These are phyloP conservation scores for Cossypha niveicapilla DNA, from an alignment of 2,797 vertebrate genomes.

Conservation along the genomic window DNA sequence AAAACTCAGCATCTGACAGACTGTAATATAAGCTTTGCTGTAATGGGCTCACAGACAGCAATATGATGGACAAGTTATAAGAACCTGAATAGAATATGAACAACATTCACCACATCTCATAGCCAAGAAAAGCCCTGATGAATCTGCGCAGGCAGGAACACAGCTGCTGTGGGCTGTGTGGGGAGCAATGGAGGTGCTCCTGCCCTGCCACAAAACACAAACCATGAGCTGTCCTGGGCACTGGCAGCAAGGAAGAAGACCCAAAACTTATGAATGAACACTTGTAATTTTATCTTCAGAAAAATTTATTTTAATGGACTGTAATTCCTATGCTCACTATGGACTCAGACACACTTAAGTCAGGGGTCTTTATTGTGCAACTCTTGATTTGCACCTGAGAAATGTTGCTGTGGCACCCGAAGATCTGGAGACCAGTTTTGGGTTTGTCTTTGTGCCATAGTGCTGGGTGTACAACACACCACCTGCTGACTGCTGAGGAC, in stretches of 20 bases:
- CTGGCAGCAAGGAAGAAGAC: neutral
- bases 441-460: neutral
- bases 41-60: neutral
- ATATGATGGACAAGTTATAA: neutral
- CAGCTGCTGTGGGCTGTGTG: neutral
- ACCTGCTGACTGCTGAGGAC: neutral
- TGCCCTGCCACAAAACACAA: neutral
- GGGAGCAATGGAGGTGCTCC: neutral
- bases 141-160: neutral
- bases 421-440: neutral
- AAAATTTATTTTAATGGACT: neutral
- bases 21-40: neutral
- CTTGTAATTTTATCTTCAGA: neutral
- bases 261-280: neutral
- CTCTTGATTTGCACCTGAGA: neutral
- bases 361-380: neutral
- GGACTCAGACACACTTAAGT: neutral
- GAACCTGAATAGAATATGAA: neutral
- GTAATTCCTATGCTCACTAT: neutral
- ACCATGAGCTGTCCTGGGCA: neutral
- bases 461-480: neutral
- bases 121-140: neutral
- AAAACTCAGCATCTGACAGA: neutral
- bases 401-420: fast-evolving
- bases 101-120: neutral